Base-by-base conservation (phyloP, 1,140 invertebrate species). In the Radopholus similis region DNA sequence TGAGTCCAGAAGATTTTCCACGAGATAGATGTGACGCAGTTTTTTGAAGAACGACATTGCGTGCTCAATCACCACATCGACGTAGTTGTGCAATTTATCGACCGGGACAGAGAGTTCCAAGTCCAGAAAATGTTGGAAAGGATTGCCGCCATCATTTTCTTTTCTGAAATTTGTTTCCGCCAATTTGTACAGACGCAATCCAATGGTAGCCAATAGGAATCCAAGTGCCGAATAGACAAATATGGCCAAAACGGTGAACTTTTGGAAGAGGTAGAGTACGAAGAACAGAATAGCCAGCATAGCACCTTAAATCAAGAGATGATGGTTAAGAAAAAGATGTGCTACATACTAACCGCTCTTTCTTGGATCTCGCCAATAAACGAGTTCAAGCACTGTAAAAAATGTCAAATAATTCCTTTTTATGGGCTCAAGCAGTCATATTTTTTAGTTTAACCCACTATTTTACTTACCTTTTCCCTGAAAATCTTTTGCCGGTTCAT, bases 1-100 rank as follows among this genome's bases (percentile, higher is more conserved):
- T 15, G 93, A 95, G 85, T 97, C 93, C 63, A 96, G 88, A 73
- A 96, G 86, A 85, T 96, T 93, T 84, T 97, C 94, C 76, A 96
- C 92, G 67, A 97, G 87, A 85, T 97, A 94, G 72, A 97, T 87
- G 82, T 91, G 89, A 81, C 93, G 89, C 70, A 97, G 85, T 84
- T 95, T 90, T 54, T 86, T 84, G 51, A 90, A 83, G 49, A 88
- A 87, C 23, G 88, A 89, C 84, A 95, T 95, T 55, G 90, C 82
- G 83, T 96, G 91, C 53, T 89, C 88, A 37, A 93, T 88, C 60
- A 90, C 88, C 66, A 89, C 86, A 79, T 91, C 89, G 23, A 90
- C 89, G 70, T 92, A 86, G 81, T 91, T 87, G 83, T 92, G 89
- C 57, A 92, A 89, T 85, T 91, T 91, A 73, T 95, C 91, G 81